Conservation (phyloP, 2,888 invertebrate genomes). For the Villa cingulata region DNA sequence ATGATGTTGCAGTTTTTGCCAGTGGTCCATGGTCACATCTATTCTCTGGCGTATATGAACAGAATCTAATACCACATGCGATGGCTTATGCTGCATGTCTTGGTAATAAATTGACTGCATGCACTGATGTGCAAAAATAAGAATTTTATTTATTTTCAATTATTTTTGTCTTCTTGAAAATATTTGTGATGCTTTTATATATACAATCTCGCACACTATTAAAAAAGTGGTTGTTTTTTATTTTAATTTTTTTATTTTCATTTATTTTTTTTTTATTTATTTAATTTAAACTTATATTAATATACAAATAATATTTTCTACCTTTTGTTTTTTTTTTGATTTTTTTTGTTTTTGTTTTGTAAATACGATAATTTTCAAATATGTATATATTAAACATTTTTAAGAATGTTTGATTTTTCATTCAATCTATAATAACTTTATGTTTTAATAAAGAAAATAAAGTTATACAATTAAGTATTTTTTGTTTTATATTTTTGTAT, state of each 20-base stretch:
- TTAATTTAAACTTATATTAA: background rate
- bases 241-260: too few species aligned
- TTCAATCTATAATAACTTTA: conserved; percentile 4
- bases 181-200: too few species aligned
- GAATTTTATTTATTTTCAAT: background rate
- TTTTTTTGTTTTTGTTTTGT: too few species aligned
- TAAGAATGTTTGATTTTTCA: background rate
- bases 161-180: background rate
- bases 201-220: background rate
- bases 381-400: background rate
- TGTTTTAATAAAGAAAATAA: conserved; percentile 11
- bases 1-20: conserved; percentile 66
- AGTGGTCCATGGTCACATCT: conserved; percentile 65
- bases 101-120: conserved; percentile 42
- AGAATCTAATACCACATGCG: conserved; percentile 61
- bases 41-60: conserved; percentile 65
- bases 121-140: conserved; percentile 21
- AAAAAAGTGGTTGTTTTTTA: too few species aligned
- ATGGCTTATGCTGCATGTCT: conserved; percentile 62
- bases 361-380: too few species aligned
- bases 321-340: too few species aligned
- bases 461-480: too few species aligned
- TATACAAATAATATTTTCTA: too few species aligned
- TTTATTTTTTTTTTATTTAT: background rate
- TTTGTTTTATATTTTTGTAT: too few species aligned